Evolutionary conservation across 2,797 vertebrate genomes (phyloP), one percentile per base, ranked within the genome.

Genomic region (Manis crassicaudata): DNA sequence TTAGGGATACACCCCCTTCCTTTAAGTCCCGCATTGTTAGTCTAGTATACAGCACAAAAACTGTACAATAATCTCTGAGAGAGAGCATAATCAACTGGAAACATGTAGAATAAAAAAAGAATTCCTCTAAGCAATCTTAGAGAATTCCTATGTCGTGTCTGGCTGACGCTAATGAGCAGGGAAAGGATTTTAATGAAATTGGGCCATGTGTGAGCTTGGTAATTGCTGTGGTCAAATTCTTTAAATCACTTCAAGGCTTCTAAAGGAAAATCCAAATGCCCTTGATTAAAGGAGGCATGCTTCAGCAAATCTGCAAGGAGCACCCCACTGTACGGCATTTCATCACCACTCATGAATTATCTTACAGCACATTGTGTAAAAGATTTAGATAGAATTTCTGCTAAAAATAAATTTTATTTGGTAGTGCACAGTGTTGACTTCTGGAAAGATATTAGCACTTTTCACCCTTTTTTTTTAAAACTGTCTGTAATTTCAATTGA

Each of bases 161-260:
- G 37, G 43, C 18, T 91, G 75, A 94, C 86, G 37, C 27, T 95
- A 96, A 94, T 50, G 29, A 96, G 32, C 21, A 80, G 62, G 91
- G 86, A 96, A 97, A 94, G 58, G 67, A 94, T 63, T 83, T 92
- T 83, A 96, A 96, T 70, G 50, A 79, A 91, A 96, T 10, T 56
- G 58, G 79, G 58, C 93, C 68, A 86, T 88, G 58, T 82, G 73
- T 88, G 76, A 92, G 85, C 11, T 65, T 67, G 50, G n/a, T 63
- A 94, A 97, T 54, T 93, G 70, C 63, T 72, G 23, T 91, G 81
- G 79, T 85, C 92, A 94, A 92, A 70, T 43, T 86, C 88, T 56
- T 85, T 92, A 91, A 86, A 94, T 90, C 37, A 77, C 25, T 62
- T 17, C 29, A 88, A 63, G 23, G 1, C 40, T 91, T 79, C 86